These are phyloP conservation scores for Opisthograptis luteolata DNA, from an alignment of 2,888 invertebrate species.

Conservation along the genomic window DNA sequence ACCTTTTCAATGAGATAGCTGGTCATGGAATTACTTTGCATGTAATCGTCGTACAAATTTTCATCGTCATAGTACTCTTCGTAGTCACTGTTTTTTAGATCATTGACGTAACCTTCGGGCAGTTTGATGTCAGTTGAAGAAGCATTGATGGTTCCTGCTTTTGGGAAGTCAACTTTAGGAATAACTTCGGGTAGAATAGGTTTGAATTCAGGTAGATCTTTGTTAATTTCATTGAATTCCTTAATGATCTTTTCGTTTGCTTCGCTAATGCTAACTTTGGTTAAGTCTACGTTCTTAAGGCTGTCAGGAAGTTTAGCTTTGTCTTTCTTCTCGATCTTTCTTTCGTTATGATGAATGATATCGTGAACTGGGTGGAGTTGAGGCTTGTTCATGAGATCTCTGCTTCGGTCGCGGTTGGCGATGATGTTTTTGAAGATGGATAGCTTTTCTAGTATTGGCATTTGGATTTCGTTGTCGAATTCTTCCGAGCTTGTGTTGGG, in stretches of 20 bases:
- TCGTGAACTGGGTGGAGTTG: slow-evolving; percentile 74
- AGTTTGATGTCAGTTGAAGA: slow-evolving; percentile 50
- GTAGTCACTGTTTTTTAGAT: slow-evolving; percentile 53
- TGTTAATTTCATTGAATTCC: slow-evolving; percentile 16
- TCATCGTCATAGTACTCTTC: slow-evolving; percentile 77
- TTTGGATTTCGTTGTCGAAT: slow-evolving; percentile 56
- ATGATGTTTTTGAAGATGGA: slow-evolving; percentile 70
- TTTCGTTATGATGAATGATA: slow-evolving; percentile 57
- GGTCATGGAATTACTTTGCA: slow-evolving; percentile 76
- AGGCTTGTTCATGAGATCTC: slow-evolving; percentile 56
- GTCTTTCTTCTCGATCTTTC: slow-evolving; percentile 74
- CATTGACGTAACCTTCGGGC: slow-evolving; percentile 53
- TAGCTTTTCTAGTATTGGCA: slow-evolving; percentile 63
- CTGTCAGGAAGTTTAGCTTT: slow-evolving; percentile 51
- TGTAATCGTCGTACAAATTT: slow-evolving; percentile 74
- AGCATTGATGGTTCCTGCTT: slow-evolving; percentile 28
- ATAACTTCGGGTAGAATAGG: slow-evolving; percentile 62
- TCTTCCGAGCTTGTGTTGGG: slow-evolving; percentile 40
- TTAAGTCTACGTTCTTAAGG: slow-evolving; percentile 22
- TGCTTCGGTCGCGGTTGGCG: slow-evolving; percentile 52
- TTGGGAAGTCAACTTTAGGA: background rate
- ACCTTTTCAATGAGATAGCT: slow-evolving; percentile 80
- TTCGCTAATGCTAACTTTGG: slow-evolving; percentile 19
- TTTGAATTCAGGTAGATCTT: slow-evolving; percentile 62
- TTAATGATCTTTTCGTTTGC: slow-evolving; percentile 23